Evolutionary conservation across 2,888 invertebrate species (phyloP), one percentile per base, ranked within the genome.

Genomic region (Clunio marinus): DNA sequence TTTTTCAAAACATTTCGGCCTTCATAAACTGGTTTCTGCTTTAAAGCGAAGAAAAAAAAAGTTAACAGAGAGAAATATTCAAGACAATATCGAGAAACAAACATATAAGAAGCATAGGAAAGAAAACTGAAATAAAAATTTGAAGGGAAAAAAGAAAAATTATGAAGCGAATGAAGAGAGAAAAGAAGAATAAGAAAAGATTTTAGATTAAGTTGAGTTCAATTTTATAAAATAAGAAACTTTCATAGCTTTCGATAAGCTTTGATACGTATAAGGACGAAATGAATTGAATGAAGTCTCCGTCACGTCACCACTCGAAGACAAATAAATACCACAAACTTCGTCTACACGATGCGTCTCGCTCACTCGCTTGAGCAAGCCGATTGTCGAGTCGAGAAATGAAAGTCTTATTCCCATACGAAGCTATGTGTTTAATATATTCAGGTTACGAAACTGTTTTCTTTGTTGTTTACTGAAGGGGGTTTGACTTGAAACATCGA

Each of bases 361-460:
- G 25, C 27, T 57, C 57, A 13, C 45, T 24, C 27, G 57, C 57
- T 57, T 4, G 10, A n/a, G 22, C 17, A 32, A 32, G 25, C 20
- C 35, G 28, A 35, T 35, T 55, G 32, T 32, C 22, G 28, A 55
- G 25, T 41, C 63, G 28, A 55, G 66, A 66, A 66, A 66, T 66
- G 66, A 66, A 66, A 66, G 66, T 66, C 66, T 66, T 27, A 55
- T 66, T 66, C 66, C 66, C 55, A 51, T 66, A 66, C 63, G n/a
- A 35, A 25, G 37, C 35, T 37, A 41, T 65, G 65, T 66, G 35
- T 15, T 59, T 66, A 66, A 68, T 58, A 65, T 69, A 70, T 70
- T 70, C 69, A 70, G 70, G 70, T 70, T 70, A 70, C 69, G 69
- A 70, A 70, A 70, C 70, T 69, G 69, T 70, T 70, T 68, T 58